Base-by-base conservation (phyloP, 2,113 vertebrate species). In the Eublepharis macularius region DNA sequence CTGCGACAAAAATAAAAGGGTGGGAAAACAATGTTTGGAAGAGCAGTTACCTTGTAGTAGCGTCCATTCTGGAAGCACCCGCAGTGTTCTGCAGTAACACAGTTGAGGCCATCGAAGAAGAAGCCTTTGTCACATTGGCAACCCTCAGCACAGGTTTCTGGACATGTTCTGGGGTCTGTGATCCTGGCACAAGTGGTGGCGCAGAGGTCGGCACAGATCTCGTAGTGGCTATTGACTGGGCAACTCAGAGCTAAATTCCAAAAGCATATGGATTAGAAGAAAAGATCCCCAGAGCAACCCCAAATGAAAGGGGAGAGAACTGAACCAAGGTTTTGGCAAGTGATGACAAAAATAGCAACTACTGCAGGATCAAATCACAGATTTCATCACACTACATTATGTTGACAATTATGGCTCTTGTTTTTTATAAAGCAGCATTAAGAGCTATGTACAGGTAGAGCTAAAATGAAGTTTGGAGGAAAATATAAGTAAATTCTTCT, bases 111-210 rank as follows among this genome's bases (percentile, higher is more conserved):
- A 0, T 96, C 88, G 24, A 93, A 96, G 86, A 96, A 79, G 88
- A 95, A 97, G 70, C 95, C 96, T 0, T 76, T 6, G 79, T 97
- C 89, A 45, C 97, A 98, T 51, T 95, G 91, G 76, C 97, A 98
- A 80, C 97, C 97, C 74, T 98, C 97, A 0, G 90, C 90, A 34
- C 97, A 98, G 13, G 3, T 41, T 0, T 66, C 80, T 0, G 95
- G 89, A 70, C 95, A 96, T 39, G 81, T 43, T 0, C 76, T 76
- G 0, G 96, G 80, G 1, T 92, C 88, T 0, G 87, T 91, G 76
- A 97, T 91, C 6, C 95, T 95, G 0, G 94, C 89, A 70, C 97
- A 98, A 54, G 93, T 84, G 60, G 90, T 51, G 6, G 95, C 82
- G 70, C 96, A 97, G 49, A 91, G 39, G 16, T 96, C 91, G 0